A percentile compares a stretch with the other conserved stretches of the same genome.
phyloP scores from a whole-genome alignment of 1,140 invertebrate species.

The Caenorhabditis inopinata region DNA sequence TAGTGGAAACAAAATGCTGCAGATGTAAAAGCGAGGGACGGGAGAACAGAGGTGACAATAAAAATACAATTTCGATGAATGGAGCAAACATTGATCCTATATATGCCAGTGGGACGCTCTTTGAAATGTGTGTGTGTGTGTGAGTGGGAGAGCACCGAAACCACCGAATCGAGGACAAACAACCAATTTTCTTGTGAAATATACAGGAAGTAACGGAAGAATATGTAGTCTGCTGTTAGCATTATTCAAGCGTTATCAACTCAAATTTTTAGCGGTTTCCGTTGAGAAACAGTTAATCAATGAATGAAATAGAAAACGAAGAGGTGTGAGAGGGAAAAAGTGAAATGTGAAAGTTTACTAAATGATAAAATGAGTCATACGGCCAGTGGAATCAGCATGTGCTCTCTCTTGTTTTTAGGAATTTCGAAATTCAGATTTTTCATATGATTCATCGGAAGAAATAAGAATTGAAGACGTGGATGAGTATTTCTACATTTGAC shows the following conservation, averaged over 20 bases:
- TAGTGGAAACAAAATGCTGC: slow-evolving; percentile 10
- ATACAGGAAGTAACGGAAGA: too few species aligned
- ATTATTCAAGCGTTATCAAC: too few species aligned
- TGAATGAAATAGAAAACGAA: too few species aligned
- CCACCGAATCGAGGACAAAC: not conserved
- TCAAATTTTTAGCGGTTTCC: not conserved
- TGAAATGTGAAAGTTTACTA: not conserved
- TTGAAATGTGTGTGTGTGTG: not conserved
- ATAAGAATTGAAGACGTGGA: not conserved
- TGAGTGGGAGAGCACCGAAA: not conserved
- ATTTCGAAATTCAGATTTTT: not conserved
- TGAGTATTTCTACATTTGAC: too few species aligned
- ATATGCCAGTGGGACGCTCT: not conserved
- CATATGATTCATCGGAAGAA: not conserved
- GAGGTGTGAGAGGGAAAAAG: not conserved
- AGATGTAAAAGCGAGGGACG: not conserved
- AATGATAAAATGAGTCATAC: not conserved
- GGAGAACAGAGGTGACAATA: not conserved
- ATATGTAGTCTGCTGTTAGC: too few species aligned
- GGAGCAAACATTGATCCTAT: slow-evolving; percentile 32
- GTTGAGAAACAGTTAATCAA: not conserved
- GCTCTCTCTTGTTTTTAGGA: not conserved
- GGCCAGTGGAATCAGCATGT: not conserved
- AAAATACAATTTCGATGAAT: slow-evolving; percentile 33
- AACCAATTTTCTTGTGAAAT: not conserved